Conservation (phyloP, 2,888 invertebrate genomes). For the Cantharis lateralis region DNA sequence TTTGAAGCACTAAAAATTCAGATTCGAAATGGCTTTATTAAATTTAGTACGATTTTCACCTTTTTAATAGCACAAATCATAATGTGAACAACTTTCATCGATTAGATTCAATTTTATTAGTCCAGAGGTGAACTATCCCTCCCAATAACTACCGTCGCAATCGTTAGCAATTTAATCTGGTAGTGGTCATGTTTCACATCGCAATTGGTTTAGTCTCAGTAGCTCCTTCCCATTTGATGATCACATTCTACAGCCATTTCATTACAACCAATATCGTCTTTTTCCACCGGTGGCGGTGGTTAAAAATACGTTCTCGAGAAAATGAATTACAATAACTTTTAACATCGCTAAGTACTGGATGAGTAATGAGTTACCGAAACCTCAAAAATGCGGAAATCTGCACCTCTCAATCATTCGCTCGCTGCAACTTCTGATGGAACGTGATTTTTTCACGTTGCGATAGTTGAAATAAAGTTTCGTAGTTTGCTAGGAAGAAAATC, state of each 20-base stretch:
- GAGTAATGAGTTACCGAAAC: not conserved
- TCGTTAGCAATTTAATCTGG: conserved; percentile 2
- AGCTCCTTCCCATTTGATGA: not conserved
- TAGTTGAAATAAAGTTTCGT: not conserved
- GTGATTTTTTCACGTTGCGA: not conserved
- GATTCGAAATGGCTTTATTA: not conserved
- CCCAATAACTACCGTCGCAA: not conserved
- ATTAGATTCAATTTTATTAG: not conserved
- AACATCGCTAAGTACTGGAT: not conserved
- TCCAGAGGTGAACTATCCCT: not conserved
- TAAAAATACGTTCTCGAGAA: not conserved
- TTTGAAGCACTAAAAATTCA: not conserved
- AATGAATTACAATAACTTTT: not conserved
- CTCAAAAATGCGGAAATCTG: not conserved
- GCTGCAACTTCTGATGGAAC: not conserved
- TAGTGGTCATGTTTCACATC: conserved; percentile 1
- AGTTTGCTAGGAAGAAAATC: not conserved
- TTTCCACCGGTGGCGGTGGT: not conserved
- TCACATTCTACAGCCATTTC: not conserved
- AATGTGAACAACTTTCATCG: not conserved
- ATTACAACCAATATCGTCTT: not conserved
- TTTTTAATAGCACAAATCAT: not conserved
- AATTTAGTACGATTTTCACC: not conserved
- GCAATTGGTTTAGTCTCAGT: not conserved
- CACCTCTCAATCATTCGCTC: not conserved